Conservation (phyloP, 30 jellyfish, hydroid and myxozoan genomes). For the Kudoa iwatai region DNA sequence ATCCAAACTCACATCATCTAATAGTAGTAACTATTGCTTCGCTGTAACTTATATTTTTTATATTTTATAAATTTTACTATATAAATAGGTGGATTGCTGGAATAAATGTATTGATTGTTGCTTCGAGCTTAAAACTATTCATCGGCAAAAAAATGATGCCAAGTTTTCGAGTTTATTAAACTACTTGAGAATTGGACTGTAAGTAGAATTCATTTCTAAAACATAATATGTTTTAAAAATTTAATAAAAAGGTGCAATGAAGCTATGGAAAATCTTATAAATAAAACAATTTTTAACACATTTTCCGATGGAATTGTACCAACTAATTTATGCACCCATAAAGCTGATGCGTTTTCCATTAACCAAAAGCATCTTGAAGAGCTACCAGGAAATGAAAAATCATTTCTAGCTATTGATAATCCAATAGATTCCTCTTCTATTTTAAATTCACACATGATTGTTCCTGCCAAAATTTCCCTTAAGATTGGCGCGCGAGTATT, state of each 20-base stretch:
- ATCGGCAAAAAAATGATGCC: conserved; percentile 51
- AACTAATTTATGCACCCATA: conserved; percentile 51
- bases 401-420: conserved; percentile 15
- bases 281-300: neutral
- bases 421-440: conserved; percentile 6
- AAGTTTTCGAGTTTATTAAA: conserved; percentile 29
- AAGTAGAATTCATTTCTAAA: conserved; percentile 1
- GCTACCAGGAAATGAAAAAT: conserved; percentile 5
- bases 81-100: conserved; percentile 46
- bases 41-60: neutral
- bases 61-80: neutral
- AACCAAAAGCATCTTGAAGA: conserved; percentile 10
- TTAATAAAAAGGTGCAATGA: too few relatives aligned
- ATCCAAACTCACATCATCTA: neutral
- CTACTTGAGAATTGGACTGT: conserved; percentile 49
- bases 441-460: conserved; percentile 22
- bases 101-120: conserved; percentile 7
- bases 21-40: neutral
- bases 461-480: conserved; percentile 8
- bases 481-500: conserved; percentile 66
- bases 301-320: conserved; percentile 35
- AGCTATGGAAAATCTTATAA: neutral
- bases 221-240: neutral
- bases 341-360: conserved; percentile 25
- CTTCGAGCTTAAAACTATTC: conserved; percentile 29